These are phyloP conservation scores for Chaetura pelagica DNA, from an alignment of 2,113 vertebrate species.

Conservation along the genomic window DNA sequence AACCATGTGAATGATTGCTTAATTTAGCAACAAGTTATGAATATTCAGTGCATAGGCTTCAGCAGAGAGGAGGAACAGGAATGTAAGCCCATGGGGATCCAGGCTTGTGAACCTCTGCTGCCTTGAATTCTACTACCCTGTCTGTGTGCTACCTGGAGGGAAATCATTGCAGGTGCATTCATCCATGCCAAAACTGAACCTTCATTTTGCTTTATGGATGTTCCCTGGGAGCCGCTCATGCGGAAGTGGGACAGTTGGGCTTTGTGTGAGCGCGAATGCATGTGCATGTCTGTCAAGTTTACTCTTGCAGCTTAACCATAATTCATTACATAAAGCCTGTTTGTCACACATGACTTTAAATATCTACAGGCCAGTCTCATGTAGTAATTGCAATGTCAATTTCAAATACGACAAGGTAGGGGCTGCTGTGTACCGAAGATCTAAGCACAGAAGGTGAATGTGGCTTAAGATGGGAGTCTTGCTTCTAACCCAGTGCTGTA, in stretches of 20 bases:
- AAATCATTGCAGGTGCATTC: neutral
- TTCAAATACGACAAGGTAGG: neutral
- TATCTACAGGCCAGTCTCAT: neutral
- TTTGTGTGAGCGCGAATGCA: neutral
- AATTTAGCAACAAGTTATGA: constrained; percentile 28
- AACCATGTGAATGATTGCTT: neutral
- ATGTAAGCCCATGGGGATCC: neutral
- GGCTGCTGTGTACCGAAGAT: neutral
- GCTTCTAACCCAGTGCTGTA: neutral
- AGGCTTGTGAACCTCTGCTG: neutral
- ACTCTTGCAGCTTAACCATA: neutral
- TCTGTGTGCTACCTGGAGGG: constrained; percentile 5
- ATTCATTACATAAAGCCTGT: constrained; percentile 56
- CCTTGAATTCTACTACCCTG: neutral
- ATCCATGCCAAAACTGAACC: neutral
- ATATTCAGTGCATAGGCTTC: neutral
- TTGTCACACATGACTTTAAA: constrained; percentile 40
- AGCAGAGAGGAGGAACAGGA: constrained; percentile 4
- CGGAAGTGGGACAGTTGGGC: constrained; percentile 45
- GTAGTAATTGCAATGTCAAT: neutral
- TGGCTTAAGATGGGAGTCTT: neutral
- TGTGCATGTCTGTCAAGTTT: constrained; percentile 17
- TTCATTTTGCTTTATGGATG: neutral
- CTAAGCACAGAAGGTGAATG: neutral
- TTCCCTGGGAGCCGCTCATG: constrained; percentile 26